Evolutionary conservation across 1,140 invertebrate species (phyloP).

Genomic region (Phymorhynchus buccinoides): DNA sequence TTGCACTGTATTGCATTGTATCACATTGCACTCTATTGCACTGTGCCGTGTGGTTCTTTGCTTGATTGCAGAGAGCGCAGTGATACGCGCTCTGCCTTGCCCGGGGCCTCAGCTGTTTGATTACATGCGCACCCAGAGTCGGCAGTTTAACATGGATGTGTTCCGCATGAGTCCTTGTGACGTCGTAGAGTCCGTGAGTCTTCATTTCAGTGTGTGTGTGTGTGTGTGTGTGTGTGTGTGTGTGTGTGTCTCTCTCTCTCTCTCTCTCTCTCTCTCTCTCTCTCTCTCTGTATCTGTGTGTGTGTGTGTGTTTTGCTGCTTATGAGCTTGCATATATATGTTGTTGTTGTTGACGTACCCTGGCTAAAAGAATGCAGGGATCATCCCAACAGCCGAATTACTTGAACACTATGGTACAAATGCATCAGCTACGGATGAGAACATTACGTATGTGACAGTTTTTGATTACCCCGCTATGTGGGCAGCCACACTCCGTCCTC

Average conservation of each 20-base stretch:
- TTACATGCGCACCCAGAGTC: constrained; percentile 82
- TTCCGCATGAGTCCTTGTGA: constrained; percentile 79
- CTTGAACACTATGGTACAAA: too few relatives aligned
- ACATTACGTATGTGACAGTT: too few relatives aligned
- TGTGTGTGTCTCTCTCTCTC: background rate
- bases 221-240: background rate
- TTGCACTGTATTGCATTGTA: too few relatives aligned
- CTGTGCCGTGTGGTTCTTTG: background rate
- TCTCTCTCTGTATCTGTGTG: background rate
- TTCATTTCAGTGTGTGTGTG: background rate
- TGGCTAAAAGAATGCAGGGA: too few relatives aligned
- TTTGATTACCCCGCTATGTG: too few relatives aligned
- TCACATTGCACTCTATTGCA: background rate
- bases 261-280: constrained; percentile 24
- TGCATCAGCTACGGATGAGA: too few relatives aligned
- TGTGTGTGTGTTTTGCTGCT: background rate
- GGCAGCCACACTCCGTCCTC: too few relatives aligned
- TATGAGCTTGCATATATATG: background rate
- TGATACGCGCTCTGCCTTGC: constrained; percentile 78
- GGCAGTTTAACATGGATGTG: constrained; percentile 81
- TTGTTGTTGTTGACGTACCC: too few relatives aligned
- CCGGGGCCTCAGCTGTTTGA: constrained; percentile 82
- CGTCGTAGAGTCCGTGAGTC: constrained; percentile 58
- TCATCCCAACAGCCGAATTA: too few relatives aligned
- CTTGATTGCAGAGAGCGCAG: constrained; percentile 77